Percentiles rank a stretch among this genome's conserved stretches.
These are phyloP conservation scores for Rhopalosiphum nymphaeae DNA, from an alignment of 2,888 invertebrate species.

Conservation along the genomic window DNA sequence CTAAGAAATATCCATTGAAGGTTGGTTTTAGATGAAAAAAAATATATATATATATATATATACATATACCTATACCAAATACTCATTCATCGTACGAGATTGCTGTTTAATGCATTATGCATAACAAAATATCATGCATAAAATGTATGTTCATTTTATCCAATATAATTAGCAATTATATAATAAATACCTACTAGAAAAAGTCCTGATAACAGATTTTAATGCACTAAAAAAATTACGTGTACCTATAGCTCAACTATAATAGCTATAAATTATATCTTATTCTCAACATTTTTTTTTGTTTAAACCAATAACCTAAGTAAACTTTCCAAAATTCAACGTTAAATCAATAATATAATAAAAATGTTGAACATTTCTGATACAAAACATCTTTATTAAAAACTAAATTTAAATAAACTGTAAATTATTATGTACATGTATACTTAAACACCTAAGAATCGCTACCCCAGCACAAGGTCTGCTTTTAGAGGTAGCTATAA, in stretches of 20 bases:
- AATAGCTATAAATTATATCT: too few species aligned
- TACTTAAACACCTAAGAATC: too few species aligned
- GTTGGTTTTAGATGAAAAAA: background rate
- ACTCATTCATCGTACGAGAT: background rate
- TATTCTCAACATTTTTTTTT: too few species aligned
- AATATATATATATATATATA: background rate
- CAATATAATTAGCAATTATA: background rate
- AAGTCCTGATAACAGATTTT: background rate
- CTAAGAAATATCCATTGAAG: background rate
- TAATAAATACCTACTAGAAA: background rate
- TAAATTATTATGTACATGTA: too few species aligned
- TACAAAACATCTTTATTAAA: too few species aligned
- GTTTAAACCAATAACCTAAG: background rate
- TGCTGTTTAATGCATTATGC: background rate
- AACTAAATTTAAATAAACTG: too few species aligned
- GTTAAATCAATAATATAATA: background rate
- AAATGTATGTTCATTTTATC: background rate
- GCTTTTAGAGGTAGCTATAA: too few species aligned
- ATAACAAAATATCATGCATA: background rate
- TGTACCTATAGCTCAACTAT: background rate
- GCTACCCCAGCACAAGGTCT: too few species aligned
- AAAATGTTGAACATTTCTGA: background rate
- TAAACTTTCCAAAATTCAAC: background rate
- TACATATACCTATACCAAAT: background rate
- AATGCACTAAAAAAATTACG: background rate